Conservation (phyloP, 1,140 invertebrate species). For the Euglossa dilemma region DNA sequence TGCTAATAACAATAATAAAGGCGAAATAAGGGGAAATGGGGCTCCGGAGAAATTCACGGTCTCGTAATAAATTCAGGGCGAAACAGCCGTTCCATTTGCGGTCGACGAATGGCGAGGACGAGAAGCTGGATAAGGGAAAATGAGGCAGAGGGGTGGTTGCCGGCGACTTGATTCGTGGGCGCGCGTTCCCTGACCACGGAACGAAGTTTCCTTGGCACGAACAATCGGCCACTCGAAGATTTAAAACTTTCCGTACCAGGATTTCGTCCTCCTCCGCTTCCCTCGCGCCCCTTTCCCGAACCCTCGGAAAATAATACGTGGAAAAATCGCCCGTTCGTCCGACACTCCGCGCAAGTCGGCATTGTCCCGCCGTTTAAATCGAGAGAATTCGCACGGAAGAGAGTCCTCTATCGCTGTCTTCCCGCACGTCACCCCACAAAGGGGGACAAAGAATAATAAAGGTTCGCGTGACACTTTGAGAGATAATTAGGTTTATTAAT, state of each 20-base stretch:
- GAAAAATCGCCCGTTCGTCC: neutral
- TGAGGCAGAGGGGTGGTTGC: neutral
- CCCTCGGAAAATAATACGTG: neutral
- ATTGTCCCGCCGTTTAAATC: neutral
- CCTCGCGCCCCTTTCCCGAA: neutral
- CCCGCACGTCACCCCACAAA: neutral
- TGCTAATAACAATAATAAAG: slow-evolving; percentile 70
- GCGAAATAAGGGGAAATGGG: slow-evolving; percentile 63
- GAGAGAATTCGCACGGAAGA: neutral
- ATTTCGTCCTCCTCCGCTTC: neutral
- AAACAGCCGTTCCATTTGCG: slow-evolving; percentile 66
- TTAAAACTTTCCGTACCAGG: neutral
- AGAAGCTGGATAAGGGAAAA: slow-evolving; percentile 15
- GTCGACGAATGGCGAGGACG: slow-evolving; percentile 29
- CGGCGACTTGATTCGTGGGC: slow-evolving; percentile 1
- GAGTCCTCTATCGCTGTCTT: neutral
- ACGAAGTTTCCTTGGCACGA: slow-evolving; percentile 7
- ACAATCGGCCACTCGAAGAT: slow-evolving; percentile 12
- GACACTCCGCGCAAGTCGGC: too few relatives aligned
- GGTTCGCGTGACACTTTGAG: neutral
- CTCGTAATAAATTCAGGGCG: slow-evolving; percentile 66
- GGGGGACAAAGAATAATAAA: too few relatives aligned
- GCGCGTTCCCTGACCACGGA: neutral
- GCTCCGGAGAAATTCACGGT: slow-evolving; percentile 65
- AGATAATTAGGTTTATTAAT: neutral